Base-by-base conservation (phyloP, 2,888 invertebrate genomes). In the Arge pagana region DNA sequence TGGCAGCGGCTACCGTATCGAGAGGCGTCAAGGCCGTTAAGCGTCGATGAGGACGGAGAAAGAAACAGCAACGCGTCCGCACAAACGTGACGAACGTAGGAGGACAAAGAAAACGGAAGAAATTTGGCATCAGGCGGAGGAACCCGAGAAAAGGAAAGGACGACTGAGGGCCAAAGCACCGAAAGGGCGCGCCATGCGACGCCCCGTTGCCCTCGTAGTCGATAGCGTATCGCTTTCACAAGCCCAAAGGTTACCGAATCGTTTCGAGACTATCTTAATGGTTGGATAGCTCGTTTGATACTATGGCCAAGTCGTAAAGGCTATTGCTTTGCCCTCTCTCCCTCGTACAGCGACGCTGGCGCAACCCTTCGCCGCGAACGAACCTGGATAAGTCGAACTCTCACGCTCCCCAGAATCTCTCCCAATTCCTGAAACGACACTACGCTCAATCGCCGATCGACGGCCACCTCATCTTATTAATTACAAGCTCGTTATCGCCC, bases 211-310 rank as follows among this genome's bases (percentile, higher is more conserved):
- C 65, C 66, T 63, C 66, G 61, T 53, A 74, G 68, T 74, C 69
- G 74, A 75, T 75, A 74, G 67, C 72, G 72, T 74, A 76, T 74
- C 72, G 73, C 68, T 74, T 72, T 72, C 66, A 68, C 68, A 69
- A 71, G 74, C 72, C 71, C 67, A 76, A 71, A 76, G 76, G 76
- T 76, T 75, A 76, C 75, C 71, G 75, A 76, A 76, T 75, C 75
- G 74, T 76, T 75, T 66, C 68, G 68, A 72, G 75, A 76, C 76
- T 76, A 76, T 76, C 76, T 76, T 75, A 76, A 76, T 73, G 74
- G 75, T 59, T 61, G 74, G 70, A 75, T 75, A 74, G 76, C 75
- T 76, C 75, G 75, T 76, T 76, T 71, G 74, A 76, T 76, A 72
- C 74, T 76, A 76, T 74, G 74, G 73, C 72, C 72, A 67, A 76